Percentiles rank a stretch among this genome's conserved stretches.
These are phyloP conservation scores for Monopterus albus DNA, from an alignment of 2,113 vertebrate species.

Conservation along the genomic window DNA sequence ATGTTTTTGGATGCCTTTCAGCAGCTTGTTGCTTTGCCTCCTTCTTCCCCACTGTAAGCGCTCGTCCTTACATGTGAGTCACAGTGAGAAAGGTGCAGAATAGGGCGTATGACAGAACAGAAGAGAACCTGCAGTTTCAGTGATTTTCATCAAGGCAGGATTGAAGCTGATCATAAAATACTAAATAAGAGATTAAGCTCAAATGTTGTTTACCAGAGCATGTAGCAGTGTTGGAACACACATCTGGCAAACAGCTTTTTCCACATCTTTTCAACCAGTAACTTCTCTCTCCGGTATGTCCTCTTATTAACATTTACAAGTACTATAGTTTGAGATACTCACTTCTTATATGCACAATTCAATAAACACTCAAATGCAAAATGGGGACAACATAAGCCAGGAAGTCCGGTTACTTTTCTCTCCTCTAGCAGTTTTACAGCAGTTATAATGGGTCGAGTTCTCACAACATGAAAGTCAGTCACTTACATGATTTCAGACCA, in stretches of 20 bases:
- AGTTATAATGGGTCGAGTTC: slow-evolving; percentile 23
- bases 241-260: slow-evolving; percentile 72
- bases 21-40: not conserved
- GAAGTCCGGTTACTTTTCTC: not conserved
- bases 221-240: slow-evolving; percentile 52
- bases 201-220: slow-evolving; percentile 42
- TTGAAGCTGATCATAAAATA: slow-evolving; percentile 36
- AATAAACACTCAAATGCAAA: slow-evolving; percentile 18
- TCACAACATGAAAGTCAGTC: slow-evolving; percentile 23
- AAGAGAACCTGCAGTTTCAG: not conserved
- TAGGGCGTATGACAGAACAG: too few species aligned
- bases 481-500: slow-evolving; percentile 26
- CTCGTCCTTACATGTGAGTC: slow-evolving; percentile 12
- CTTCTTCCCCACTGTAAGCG: not conserved
- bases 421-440: slow-evolving; percentile 35
- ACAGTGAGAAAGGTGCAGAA: slow-evolving; percentile 2
- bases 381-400: not conserved
- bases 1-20: slow-evolving; percentile 32
- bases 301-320: not conserved
- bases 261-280: not conserved
- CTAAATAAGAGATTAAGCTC: slow-evolving; percentile 30
- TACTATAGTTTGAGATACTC: not conserved
- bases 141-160: slow-evolving; percentile 17
- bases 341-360: slow-evolving; percentile 10
- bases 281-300: slow-evolving; percentile 21